Evolutionary conservation across 2,797 vertebrate genomes (phyloP).

Genomic region (Labeo calbasu): DNA sequence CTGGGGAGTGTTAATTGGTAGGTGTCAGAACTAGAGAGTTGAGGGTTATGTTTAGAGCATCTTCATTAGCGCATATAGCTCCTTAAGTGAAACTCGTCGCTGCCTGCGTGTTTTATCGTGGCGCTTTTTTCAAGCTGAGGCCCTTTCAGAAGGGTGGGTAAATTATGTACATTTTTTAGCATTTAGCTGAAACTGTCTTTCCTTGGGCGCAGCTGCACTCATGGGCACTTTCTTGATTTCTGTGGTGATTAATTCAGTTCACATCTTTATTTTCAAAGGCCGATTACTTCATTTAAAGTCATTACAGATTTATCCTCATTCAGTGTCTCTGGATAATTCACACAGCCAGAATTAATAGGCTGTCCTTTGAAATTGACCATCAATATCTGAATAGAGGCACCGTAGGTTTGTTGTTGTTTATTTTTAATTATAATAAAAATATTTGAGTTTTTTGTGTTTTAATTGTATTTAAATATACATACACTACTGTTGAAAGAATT

Average conservation of each 20-base stretch:
- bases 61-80: constrained; percentile 80
- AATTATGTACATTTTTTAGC: constrained; percentile 51
- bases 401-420: neutral
- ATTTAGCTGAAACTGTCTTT: constrained; percentile 43
- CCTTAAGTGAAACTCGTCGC: constrained; percentile 64
- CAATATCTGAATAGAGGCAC: neutral
- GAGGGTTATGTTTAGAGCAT: constrained; percentile 79
- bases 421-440: neutral
- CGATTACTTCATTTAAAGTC: constrained; percentile 39
- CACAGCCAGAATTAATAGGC: constrained; percentile 17
- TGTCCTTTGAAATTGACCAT: constrained; percentile 15
- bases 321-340: constrained; percentile 26
- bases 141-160: constrained; percentile 43
- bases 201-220: constrained; percentile 34
- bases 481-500: neutral
- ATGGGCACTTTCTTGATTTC: constrained; percentile 35
- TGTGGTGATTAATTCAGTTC: constrained; percentile 51
- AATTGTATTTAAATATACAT: too few species aligned
- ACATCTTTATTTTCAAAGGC: constrained; percentile 44
- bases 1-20: constrained; percentile 85
- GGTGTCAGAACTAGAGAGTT: constrained; percentile 79
- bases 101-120: constrained; percentile 46
- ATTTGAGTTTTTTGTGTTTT: neutral
- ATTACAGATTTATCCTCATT: constrained; percentile 6
- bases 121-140: constrained; percentile 27